Evolutionary conservation across 2,113 vertebrate genomes (phyloP), one percentile per base, ranked within the genome.

Genomic region (Oryzias celebensis): DNA sequence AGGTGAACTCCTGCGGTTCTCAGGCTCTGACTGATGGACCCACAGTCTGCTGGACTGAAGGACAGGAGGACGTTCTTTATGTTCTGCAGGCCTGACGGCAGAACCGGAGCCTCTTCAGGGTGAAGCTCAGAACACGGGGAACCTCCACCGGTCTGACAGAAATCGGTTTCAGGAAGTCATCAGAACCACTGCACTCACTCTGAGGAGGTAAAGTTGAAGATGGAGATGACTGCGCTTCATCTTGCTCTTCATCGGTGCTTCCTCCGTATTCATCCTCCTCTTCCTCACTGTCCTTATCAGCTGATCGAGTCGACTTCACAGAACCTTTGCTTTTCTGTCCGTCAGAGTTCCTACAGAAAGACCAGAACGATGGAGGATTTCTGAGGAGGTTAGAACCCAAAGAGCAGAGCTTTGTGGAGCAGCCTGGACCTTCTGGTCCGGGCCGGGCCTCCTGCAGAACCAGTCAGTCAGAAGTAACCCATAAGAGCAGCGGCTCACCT

Each of bases 241-340:
- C 66, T 4, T 50, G 43, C 22, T 83, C 83, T 4, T 91, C 90
- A 31, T 92, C 91, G 8, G 90, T 92, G 23, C 87, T 90, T 1
- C 82, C 86, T 47, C 71, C 87, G 46, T 92, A 91, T 26, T 88
- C 85, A 18, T 84, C 84, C 24, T 79, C 82, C 47, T 76, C 78
- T 14, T 13, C n/a, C 24, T 54, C 24, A 23, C 52, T 10, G 7
- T 64, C 54, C 41, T 51, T 20, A 28, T 1, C 24, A 7, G 5
- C 13, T 13, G 54, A 12, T 14, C 13, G 51, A 3, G 61, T 6
- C 0, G 42, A 28, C 49, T 62, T 62, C 0, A 17, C 63, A 4
- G 68, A 20, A 14, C 51, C 22, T 4, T 4, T 23, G 7, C 62
- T 58, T 12, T 62, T 48, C 55, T 58, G 55, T 49, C 15, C 48